Conservation (phyloP, 2,113 vertebrate species). For the Rhizomys pruinosus region DNA sequence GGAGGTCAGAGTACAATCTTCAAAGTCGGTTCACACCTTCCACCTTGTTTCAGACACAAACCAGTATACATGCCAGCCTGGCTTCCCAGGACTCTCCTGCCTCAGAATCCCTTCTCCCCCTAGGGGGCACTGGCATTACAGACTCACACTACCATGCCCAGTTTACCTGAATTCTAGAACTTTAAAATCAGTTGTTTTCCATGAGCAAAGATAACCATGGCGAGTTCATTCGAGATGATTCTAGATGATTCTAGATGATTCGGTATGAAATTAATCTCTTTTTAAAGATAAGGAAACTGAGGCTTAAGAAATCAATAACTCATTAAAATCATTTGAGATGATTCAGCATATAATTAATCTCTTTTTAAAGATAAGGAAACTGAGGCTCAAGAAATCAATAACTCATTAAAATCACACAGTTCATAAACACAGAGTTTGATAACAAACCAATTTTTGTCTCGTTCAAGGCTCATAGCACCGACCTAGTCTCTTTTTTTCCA, state of each 20-base stretch:
- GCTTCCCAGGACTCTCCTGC: neutral
- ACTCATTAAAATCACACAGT: neutral
- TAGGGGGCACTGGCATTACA: neutral
- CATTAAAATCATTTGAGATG: neutral
- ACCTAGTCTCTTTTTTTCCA: neutral
- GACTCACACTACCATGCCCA: too few relatives aligned
- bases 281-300: constrained; percentile 4
- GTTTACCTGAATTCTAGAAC: neutral
- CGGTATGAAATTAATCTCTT: constrained; percentile 5
- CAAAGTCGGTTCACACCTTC: neutral
- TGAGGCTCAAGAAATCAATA: neutral
- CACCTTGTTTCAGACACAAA: neutral
- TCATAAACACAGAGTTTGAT: neutral
- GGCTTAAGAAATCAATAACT: neutral
- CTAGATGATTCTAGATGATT: too few relatives aligned
- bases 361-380: constrained; percentile 7
- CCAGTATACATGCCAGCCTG: neutral
- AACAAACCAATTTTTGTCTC: neutral
- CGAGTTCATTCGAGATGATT: neutral
- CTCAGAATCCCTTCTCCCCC: neutral
- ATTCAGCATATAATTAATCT: constrained; percentile 4
- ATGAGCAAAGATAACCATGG: neutral
- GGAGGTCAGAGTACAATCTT: neutral
- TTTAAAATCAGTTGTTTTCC: neutral
- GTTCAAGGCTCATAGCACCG: neutral